Conservation (phyloP, 2,888 invertebrate genomes). For the Drosophila maculinotata region DNA sequence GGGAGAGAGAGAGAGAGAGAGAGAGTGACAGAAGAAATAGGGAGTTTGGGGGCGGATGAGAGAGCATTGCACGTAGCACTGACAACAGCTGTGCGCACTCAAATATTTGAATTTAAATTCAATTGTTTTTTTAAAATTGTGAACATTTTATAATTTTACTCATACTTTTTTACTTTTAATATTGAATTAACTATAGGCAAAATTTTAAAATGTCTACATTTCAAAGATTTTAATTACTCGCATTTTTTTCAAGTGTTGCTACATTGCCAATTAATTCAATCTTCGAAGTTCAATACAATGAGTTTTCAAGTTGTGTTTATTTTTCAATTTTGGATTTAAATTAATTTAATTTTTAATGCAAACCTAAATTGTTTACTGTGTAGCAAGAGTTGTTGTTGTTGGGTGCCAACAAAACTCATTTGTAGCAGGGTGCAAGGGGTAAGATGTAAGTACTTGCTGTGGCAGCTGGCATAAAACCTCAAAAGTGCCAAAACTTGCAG, state of each 20-base stretch:
- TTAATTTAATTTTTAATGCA: too few species aligned
- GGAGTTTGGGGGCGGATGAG: too few species aligned
- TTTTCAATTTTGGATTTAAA: too few species aligned
- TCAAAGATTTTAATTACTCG: too few species aligned
- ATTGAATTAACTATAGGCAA: conserved; percentile 9
- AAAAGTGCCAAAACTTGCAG: conserved; percentile 15
- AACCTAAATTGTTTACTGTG: background rate
- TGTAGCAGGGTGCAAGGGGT: conserved; percentile 28
- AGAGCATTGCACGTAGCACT: conserved; percentile 9
- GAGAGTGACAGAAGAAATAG: background rate
- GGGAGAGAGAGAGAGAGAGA: conserved; percentile 1
- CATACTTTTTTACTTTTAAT: too few species aligned
- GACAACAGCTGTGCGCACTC: conserved; percentile 39
- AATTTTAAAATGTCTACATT: conserved; percentile 37
- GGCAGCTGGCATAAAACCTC: conserved; percentile 26
- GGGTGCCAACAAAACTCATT: conserved; percentile 29
- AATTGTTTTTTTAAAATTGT: too few species aligned
- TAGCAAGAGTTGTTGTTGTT: conserved; percentile 17
- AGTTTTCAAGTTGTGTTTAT: too few species aligned
- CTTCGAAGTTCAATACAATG: too few species aligned
- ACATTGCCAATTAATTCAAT: too few species aligned
- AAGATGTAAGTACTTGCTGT: conserved; percentile 12
- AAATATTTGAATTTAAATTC: too few species aligned
- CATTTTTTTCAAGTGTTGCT: too few species aligned
- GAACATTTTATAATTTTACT: too few species aligned